Conservation (phyloP, 2,113 vertebrate genomes). For the Megaceryle torquata region DNA sequence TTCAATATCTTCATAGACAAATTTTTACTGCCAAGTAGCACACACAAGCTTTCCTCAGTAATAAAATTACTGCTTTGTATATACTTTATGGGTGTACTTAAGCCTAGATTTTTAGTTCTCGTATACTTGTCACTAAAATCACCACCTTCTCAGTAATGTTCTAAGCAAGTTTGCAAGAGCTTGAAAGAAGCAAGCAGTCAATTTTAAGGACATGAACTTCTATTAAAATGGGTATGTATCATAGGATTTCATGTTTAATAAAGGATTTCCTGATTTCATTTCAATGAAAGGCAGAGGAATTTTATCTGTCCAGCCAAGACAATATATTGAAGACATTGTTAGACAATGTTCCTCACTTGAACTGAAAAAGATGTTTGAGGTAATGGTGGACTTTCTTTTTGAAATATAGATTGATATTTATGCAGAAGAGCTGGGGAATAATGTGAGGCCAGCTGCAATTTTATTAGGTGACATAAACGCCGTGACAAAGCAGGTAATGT, state of each 20-base stretch:
- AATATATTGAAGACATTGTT: background rate
- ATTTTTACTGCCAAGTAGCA: background rate
- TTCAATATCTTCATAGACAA: background rate
- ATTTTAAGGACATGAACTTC: background rate
- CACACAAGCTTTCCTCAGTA: background rate
- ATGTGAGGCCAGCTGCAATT: conserved; percentile 83
- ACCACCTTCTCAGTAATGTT: background rate
- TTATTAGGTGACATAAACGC: conserved; percentile 88
- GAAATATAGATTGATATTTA: conserved; percentile 87
- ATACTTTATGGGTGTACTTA: background rate
- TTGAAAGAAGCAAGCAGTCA: background rate
- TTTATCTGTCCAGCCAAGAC: background rate
- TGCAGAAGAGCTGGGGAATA: conserved; percentile 97
- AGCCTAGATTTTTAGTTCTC: background rate
- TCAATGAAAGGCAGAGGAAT: background rate
- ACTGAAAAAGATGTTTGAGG: background rate
- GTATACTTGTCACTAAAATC: background rate
- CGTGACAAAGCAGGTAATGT: conserved; percentile 83
- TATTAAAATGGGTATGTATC: background rate
- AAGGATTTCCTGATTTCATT: background rate
- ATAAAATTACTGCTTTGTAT: background rate
- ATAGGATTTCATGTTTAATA: background rate
- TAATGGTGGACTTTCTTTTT: background rate
- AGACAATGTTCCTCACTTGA: background rate
- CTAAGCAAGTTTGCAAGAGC: background rate